These are phyloP conservation scores for Adelognathus sp. DNA, from an alignment of 2,888 invertebrate genomes.

Conservation along the genomic window DNA sequence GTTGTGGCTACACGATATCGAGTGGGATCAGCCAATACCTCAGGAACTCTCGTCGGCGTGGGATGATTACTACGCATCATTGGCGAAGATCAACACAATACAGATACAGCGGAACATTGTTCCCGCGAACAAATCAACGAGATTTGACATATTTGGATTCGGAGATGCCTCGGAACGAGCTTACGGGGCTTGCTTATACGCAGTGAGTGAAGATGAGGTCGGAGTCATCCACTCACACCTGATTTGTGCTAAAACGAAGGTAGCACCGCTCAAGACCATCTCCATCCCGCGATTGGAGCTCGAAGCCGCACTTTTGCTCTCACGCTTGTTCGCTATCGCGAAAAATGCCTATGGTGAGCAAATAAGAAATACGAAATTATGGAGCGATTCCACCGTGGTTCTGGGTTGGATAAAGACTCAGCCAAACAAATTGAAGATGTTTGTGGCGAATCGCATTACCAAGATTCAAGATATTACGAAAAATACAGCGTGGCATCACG, in stretches of 20 bases:
- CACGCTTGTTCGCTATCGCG: background rate
- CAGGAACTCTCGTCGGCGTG: background rate
- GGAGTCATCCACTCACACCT: background rate
- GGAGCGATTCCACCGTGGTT: background rate
- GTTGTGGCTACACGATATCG: background rate
- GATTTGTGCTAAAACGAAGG: background rate
- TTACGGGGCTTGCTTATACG: constrained; percentile 62
- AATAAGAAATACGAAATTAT: background rate
- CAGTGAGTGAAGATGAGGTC: background rate
- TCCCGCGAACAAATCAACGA: background rate
- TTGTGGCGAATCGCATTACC: background rate
- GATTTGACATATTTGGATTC: constrained; percentile 53
- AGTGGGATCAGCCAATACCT: background rate
- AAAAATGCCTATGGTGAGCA: background rate
- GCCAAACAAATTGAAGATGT: constrained; percentile 1
- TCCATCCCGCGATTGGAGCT: background rate
- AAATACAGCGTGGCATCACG: constrained; percentile 1
- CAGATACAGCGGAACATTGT: constrained; percentile 31
- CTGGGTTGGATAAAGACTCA: background rate
- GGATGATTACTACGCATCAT: constrained; percentile 30
- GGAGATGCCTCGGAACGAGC: constrained; percentile 61
- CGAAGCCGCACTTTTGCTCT: background rate
- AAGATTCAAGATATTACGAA: background rate
- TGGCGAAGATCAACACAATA: constrained; percentile 12
- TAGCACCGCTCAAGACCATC: background rate